Conservation (phyloP, 2,888 invertebrate genomes). For the Meandrusa payeni region DNA sequence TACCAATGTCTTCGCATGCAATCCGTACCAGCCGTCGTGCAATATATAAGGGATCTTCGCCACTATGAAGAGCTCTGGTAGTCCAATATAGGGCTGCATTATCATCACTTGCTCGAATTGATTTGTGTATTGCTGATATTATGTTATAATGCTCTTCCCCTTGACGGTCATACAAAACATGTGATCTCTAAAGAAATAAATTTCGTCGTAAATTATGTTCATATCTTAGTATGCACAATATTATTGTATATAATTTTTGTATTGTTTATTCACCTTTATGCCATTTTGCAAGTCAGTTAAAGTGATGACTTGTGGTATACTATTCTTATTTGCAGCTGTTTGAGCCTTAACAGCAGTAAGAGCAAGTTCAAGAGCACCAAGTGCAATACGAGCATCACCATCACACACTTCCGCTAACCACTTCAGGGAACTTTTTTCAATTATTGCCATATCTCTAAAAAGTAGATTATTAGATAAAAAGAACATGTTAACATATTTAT, state of each 20-base stretch:
- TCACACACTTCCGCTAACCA: constrained; percentile 89
- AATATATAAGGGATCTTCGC: constrained; percentile 90
- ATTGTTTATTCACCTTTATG: constrained; percentile 76
- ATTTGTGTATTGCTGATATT: constrained; percentile 91
- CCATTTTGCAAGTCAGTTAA: constrained; percentile 86
- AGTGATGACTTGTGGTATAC: constrained; percentile 69
- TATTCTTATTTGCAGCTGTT: constrained; percentile 32
- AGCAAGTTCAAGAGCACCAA: constrained; percentile 87
- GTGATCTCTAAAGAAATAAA: constrained; percentile 80
- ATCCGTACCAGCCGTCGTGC: constrained; percentile 87
- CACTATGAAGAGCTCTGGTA: constrained; percentile 88
- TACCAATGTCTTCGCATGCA: constrained; percentile 90
- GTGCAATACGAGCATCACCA: constrained; percentile 90
- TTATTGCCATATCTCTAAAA: constrained; percentile 31
- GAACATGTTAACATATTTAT: no score
- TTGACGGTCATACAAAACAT: constrained; percentile 87
- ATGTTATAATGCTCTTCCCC: constrained; percentile 93
- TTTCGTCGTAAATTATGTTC: background rate
- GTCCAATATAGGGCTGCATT: constrained; percentile 92
- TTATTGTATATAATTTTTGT: constrained; percentile 1
- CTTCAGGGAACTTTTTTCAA: constrained; percentile 82
- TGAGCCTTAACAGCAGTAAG: constrained; percentile 69
- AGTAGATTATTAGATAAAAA: no score
- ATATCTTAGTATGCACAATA: background rate
- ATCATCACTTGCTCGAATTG: constrained; percentile 89